Evolutionary conservation across 2,888 invertebrate genomes (phyloP).

Genomic region (Branchipolynoe longqiensis): DNA sequence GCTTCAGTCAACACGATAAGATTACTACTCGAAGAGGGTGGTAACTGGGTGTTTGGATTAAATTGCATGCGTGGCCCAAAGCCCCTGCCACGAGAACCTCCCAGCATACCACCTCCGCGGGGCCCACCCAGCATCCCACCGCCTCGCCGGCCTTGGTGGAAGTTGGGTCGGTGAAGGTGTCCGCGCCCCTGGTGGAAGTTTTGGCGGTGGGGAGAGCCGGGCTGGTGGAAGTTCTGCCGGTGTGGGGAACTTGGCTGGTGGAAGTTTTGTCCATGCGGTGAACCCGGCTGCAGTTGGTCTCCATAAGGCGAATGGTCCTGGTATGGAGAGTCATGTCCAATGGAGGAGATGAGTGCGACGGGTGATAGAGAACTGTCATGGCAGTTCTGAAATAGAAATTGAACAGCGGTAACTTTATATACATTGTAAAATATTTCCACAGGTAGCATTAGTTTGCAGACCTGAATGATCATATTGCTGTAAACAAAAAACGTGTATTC

Average conservation of each 20-base stretch:
- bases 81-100: background rate
- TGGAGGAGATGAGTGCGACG: background rate
- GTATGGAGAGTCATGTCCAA: conserved; percentile 1
- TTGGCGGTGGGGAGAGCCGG: background rate
- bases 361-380: too few relatives aligned
- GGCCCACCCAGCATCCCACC: background rate
- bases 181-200: background rate
- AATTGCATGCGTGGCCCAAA: background rate
- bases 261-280: background rate
- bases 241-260: background rate
- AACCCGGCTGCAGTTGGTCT: background rate
- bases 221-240: background rate
- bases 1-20: conserved; percentile 31
- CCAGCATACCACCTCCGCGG: background rate
- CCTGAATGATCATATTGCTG: too few relatives aligned
- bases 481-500: too few relatives aligned
- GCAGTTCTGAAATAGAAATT: conserved; percentile 19
- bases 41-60: background rate
- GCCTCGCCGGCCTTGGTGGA: background rate
- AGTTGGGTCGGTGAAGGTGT: conserved; percentile 32
- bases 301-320: background rate
- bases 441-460: too few relatives aligned
- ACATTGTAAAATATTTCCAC: too few relatives aligned
- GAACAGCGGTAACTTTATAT: too few relatives aligned
- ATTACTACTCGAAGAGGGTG: background rate